A percentile compares a stretch with the other conserved stretches of the same genome.
phyloP scores from a whole-genome alignment of 1,140 invertebrate species.

The Calephelis nemesis region DNA sequence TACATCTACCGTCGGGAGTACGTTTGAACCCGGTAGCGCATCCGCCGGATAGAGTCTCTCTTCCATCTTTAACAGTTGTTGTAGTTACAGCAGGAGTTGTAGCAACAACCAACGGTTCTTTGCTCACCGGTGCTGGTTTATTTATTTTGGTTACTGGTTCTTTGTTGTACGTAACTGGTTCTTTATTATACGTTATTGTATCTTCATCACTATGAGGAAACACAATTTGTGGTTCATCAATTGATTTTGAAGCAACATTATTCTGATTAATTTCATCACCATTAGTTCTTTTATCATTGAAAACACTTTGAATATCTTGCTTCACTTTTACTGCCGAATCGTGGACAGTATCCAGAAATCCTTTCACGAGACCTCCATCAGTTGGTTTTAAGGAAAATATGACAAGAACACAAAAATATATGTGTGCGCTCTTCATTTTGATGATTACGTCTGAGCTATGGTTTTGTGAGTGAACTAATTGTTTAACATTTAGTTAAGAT shows the following conservation, averaged over 20 bases:
- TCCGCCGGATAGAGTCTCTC: constrained; percentile 48
- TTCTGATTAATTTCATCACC: background rate
- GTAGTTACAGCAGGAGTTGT: constrained; percentile 6
- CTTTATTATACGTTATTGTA: too few relatives aligned
- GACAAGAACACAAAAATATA: constrained; percentile 22
- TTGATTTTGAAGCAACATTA: too few relatives aligned
- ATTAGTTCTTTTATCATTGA: background rate
- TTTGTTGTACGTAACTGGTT: background rate
- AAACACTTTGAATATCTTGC: constrained; percentile 24
- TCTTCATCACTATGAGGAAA: too few relatives aligned
- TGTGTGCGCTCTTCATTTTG: constrained; percentile 2
- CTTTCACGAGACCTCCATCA: constrained; percentile 26
- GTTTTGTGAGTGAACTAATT: too few relatives aligned
- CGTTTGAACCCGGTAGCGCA: constrained; percentile 46
- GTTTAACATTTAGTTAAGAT: too few relatives aligned
- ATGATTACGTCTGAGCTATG: too few relatives aligned
- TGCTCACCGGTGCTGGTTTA: background rate
- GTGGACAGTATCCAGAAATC: constrained; percentile 21
- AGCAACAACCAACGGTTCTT: background rate
- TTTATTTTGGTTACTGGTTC: background rate
- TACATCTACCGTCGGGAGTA: constrained; percentile 54
- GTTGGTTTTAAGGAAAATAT: constrained; percentile 7
- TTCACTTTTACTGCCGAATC: constrained; percentile 23
- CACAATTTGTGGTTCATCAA: too few relatives aligned
- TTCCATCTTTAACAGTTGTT: constrained; percentile 38